Evolutionary conservation across 2,797 vertebrate genomes (phyloP).

Genomic region (Mormyrus hasselquistii): DNA sequence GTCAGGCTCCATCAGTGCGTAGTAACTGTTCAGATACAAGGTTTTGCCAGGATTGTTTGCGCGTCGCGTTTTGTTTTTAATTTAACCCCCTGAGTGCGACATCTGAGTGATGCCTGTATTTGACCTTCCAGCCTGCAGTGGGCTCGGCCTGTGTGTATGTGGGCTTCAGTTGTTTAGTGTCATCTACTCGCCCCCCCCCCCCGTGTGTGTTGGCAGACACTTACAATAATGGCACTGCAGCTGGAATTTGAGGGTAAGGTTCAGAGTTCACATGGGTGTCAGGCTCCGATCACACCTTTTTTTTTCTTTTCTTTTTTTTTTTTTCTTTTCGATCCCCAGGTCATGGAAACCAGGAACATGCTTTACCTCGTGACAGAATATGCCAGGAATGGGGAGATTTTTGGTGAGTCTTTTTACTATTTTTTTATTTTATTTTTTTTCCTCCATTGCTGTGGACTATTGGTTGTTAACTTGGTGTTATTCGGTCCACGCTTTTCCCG

Average conservation of each 20-base stretch:
- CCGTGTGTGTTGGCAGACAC: neutral
- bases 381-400: conserved; percentile 77
- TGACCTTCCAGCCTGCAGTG: neutral
- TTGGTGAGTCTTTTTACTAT: conserved; percentile 57
- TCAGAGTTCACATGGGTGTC: neutral
- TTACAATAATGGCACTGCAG: neutral
- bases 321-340: conserved; percentile 48
- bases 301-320: neutral
- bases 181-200: neutral
- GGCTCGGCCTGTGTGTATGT: neutral
- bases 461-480: neutral
- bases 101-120: neutral
- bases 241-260: neutral
- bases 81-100: neutral
- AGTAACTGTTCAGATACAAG: neutral
- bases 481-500: neutral
- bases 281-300: neutral
- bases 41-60: neutral
- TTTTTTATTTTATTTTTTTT: too few relatives aligned
- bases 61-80: neutral
- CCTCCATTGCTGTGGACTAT: neutral
- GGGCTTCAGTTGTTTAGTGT: neutral
- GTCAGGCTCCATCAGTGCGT: neutral
- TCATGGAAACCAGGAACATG: conserved; percentile 85
- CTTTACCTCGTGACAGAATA: conserved; percentile 78